Evolutionary conservation across 2,888 invertebrate species (phyloP), one percentile per base, ranked within the genome.

Genomic region (Trichacis sp.): DNA sequence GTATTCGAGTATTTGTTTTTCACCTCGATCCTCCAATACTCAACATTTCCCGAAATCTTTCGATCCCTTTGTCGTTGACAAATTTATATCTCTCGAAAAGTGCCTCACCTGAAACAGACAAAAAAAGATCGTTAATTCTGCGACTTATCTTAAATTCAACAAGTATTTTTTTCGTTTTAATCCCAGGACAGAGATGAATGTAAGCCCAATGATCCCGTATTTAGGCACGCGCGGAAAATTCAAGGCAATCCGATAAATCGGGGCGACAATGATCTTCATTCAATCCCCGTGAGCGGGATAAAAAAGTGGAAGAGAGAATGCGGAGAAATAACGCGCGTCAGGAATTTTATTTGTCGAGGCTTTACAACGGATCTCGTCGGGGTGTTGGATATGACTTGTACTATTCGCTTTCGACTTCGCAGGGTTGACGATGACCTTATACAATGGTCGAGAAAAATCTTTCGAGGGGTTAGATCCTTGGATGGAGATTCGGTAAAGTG

Each of bases 371-470:
- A 58, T 52, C 54, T 33, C 33, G 38, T 48, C 54, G 40, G 24
- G 30, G 61, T 71, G 55, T 67, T 48, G 55, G 58, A 69, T 70
- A 76, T 74, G 73, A 76, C 73, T 75, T 60, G 65, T 65, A 65
- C 68, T 61, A 70, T 70, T 60, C 65, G 69, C 68, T 69, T 71
- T 73, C 72, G 70, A 71, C 73, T 75, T 73, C 71, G 72, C 74
- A 71, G 75, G 72, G 73, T 75, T 70, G 70, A 54, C 73, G 75
- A 76, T 76, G 74, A 75, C 73, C 77, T 72, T 68, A 74, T 72
- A n/a, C n/a, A n/a, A n/a, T n/a, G n/a, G n/a, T n/a, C n/a, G n/a
- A n/a, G n/a, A n/a, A n/a, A n/a, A 73, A 75, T 75, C 61, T 73
- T 64, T 68, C 51, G 17, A 42, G 42, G 6, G 15, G 15, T 17